Evolutionary conservation across 2,888 invertebrate species (phyloP), one percentile per base, ranked within the genome.

Genomic region (Serripes groenlandicus): DNA sequence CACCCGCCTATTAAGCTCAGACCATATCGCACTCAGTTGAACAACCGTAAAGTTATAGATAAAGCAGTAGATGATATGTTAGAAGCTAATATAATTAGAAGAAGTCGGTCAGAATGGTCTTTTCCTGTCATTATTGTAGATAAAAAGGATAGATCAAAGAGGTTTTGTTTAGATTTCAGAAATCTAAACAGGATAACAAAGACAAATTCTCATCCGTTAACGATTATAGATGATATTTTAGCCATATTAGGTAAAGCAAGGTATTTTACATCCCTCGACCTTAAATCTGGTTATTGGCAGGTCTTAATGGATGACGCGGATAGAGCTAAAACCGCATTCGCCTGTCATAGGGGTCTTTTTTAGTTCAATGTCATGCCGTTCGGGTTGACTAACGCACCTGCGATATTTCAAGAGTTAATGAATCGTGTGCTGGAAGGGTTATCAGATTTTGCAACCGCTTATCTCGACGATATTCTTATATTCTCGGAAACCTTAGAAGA

Each of bases 401-500:
- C 54, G n/a, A 58, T 35, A 23, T 71, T 71, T 58, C n/a, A 9
- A n/a, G 71, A 71, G 35, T 32, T 56, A 32, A 71, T 71, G 71
- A n/a, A n/a, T n/a, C 34, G n/a, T 21, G 66, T 37, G 23, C 32
- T 62, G 9, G 30, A 11, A 35, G 42, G 69, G n/a, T 37, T 69
- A 11, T 42, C 42, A n/a, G 18, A 69, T 42, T 69, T 35, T 23
- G 32, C 35, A 7, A 9, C 23, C 11, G 23, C 35, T 35, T 69
- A 49, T 42, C 49, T 69, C 23, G 69, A 69, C 49, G 69, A 69
- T 42, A 42, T 69, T 37, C 26, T 69, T 7, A 69, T 69, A 9
- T 69, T 32, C 21, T 42, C 42, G 11, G n/a, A 69, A 42, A 26
- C 69, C 30, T n/a, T 49, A 28, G 30, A 49, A 23, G 69, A 69